Evolutionary conservation across 2,888 invertebrate species (phyloP).

Genomic region (Nomada fabriciana): DNA sequence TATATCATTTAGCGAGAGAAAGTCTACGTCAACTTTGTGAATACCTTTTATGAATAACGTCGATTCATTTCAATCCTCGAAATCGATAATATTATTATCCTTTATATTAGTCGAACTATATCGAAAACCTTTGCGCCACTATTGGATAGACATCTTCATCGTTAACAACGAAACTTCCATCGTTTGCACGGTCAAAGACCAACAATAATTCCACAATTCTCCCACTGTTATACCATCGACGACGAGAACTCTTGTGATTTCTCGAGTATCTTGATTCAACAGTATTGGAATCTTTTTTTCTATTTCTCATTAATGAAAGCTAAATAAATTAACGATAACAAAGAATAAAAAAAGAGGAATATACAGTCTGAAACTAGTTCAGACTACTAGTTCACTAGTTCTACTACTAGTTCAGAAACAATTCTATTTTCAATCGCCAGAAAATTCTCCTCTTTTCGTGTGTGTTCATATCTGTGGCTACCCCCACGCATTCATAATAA

Average conservation of each 20-base stretch:
- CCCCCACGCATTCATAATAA: slow-evolving; percentile 56
- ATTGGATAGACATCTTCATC: not conserved
- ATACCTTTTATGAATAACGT: not conserved
- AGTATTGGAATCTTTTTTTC: not conserved
- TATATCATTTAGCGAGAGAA: not conserved
- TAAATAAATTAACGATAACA: slow-evolving; percentile 18
- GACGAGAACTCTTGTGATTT: not conserved
- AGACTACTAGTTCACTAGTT: no score
- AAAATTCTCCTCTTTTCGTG: no score
- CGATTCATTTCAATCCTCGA: no score
- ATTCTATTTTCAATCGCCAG: not conserved
- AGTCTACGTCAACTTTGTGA: not conserved
- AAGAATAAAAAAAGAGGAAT: not conserved
- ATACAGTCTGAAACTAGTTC: not conserved
- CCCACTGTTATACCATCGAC: not conserved
- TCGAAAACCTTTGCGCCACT: not conserved
- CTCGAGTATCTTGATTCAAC: not conserved
- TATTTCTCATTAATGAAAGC: not conserved
- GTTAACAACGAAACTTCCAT: slow-evolving; percentile 43
- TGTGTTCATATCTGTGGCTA: slow-evolving; percentile 56
- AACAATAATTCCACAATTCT: slow-evolving; percentile 2
- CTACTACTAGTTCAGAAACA: no score
- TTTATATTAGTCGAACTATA: not conserved
- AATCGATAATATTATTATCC: not conserved
- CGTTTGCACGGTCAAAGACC: slow-evolving; percentile 33